Evolutionary conservation across 2,113 vertebrate genomes (phyloP), one percentile per base, ranked within the genome.

Genomic region (Galbula dea): DNA sequence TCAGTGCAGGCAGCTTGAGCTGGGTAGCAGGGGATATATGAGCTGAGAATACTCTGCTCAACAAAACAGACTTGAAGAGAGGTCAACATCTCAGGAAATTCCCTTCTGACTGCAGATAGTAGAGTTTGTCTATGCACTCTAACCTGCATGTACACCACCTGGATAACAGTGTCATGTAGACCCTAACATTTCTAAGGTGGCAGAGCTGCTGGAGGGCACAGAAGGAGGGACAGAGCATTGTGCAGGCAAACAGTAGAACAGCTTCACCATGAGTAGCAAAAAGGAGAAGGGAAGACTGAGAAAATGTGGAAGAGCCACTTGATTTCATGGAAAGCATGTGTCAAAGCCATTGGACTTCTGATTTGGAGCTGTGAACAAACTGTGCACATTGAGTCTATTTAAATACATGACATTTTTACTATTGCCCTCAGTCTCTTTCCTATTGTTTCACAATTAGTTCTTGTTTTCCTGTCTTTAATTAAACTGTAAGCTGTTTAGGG

Each of bases 401-500:
- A 87, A 89, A 87, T 82, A 80, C 39, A 63, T 62, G 63, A 85
- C 87, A 71, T 80, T 80, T 92, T 96, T 89, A 89, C 48, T 83
- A 63, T 34, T 88, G 39, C 67, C 27, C 30, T 81, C 72, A 52
- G 52, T 67, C 51, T 93, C 55, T 84, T 90, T 72, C 68, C 24
- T 88, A 89, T 93, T 96, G 87, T 94, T 94, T 91, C 71, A 74
- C 55, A 91, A 65, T 93, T 83, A 79, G 37, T 51, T 80, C 43
- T 83, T 92, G 8, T 71, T 81, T 89, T 57, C 45, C 68, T 92
- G 75, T 63, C 84, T 94, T 89, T 83, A 93, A 94, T 93, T 91
- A 87, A 85, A 48, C 78, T 52, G 32, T 59, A 81, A 92, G 86
- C 59, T 93, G 68, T 59, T 91, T 74, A 83, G 39, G 63, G 74